Percentiles rank a stretch among this genome's conserved stretches.
These are phyloP conservation scores for Lacanobia wlatinum DNA, from an alignment of 2,888 invertebrate genomes.

Conservation along the genomic window DNA sequence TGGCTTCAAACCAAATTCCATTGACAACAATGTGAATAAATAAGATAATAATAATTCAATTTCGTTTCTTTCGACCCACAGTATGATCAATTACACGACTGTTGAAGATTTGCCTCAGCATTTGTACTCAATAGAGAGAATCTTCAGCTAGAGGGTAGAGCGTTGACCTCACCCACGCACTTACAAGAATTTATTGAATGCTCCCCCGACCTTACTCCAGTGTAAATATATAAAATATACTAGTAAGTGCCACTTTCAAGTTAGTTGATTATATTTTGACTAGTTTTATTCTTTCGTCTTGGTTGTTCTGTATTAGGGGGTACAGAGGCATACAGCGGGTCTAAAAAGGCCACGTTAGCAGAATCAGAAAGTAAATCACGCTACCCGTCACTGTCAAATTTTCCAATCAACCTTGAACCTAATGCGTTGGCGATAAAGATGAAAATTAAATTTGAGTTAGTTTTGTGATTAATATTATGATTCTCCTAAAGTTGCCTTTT, in stretches of 20 bases:
- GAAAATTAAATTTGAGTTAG: too few relatives aligned
- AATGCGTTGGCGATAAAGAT: too few relatives aligned
- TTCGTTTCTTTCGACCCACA: not conserved
- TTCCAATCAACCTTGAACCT: too few relatives aligned
- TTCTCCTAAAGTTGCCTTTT: too few relatives aligned
- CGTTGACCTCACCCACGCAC: constrained; percentile 46
- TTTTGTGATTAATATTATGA: too few relatives aligned
- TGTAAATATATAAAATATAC: constrained; percentile 53
- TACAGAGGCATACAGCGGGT: too few relatives aligned
- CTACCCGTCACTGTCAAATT: too few relatives aligned
- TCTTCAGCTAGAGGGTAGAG: constrained; percentile 35
- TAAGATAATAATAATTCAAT: constrained; percentile 20
- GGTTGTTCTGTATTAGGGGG: not conserved
- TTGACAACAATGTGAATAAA: not conserved
- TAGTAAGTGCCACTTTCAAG: constrained; percentile 18
- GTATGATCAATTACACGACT: constrained; percentile 25
- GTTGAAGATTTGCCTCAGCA: constrained; percentile 14
- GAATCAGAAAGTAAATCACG: too few relatives aligned
- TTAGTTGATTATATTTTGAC: constrained; percentile 19
- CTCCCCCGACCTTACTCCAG: constrained; percentile 33
- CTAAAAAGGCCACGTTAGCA: too few relatives aligned
- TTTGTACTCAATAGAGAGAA: constrained; percentile 47
- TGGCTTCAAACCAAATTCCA: constrained; percentile 28
- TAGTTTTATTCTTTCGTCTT: constrained; percentile 11
- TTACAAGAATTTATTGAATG: constrained; percentile 53